Percentiles rank a stretch among this genome's conserved stretches.
phyloP scores from a whole-genome alignment of 2,113 vertebrate species.

The Aspidoscelis tigris region DNA sequence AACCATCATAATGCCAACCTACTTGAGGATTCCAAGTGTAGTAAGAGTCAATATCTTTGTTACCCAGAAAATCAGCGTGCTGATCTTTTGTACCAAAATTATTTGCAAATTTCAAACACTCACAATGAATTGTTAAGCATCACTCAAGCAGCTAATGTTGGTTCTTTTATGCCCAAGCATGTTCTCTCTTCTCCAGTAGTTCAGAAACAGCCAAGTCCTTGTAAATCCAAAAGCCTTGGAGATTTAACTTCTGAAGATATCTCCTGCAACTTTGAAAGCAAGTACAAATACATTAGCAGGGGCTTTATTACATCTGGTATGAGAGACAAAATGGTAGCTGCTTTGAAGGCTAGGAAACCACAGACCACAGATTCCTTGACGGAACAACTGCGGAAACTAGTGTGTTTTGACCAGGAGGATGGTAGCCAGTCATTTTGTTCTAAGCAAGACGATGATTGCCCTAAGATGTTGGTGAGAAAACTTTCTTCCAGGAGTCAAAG shows the following conservation, averaged over 20 bases:
- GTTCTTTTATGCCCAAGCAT: background rate
- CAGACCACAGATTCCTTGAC: conserved; percentile 86
- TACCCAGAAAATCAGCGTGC: conserved; percentile 3
- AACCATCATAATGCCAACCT: conserved; percentile 25
- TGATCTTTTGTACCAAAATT: conserved; percentile 42
- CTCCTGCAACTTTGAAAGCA: conserved; percentile 95
- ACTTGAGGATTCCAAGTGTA: conserved; percentile 31
- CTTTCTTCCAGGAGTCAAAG: conserved; percentile 96
- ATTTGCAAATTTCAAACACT: conserved; percentile 41
- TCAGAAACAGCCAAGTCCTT: conserved; percentile 76
- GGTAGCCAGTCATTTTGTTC: conserved; percentile 35
- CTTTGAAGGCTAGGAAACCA: conserved; percentile 55
- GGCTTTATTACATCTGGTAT: conserved; percentile 87
- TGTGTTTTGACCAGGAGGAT: conserved; percentile 88
- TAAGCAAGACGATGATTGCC: conserved; percentile 74
- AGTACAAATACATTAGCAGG: conserved; percentile 93
- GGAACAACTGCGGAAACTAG: conserved; percentile 88
- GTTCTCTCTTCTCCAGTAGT: conserved; percentile 43
- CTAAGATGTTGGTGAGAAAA: conserved; percentile 85
- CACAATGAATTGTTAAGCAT: conserved; percentile 27
- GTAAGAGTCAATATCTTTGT: conserved; percentile 47
- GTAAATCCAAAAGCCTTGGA: conserved; percentile 96
- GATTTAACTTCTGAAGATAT: conserved; percentile 98
- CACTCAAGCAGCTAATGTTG: conserved; percentile 4
- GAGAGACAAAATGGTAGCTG: conserved; percentile 73